These are phyloP conservation scores for Enteromius viviparus DNA, from an alignment of 2,797 vertebrate genomes.

Conservation along the genomic window DNA sequence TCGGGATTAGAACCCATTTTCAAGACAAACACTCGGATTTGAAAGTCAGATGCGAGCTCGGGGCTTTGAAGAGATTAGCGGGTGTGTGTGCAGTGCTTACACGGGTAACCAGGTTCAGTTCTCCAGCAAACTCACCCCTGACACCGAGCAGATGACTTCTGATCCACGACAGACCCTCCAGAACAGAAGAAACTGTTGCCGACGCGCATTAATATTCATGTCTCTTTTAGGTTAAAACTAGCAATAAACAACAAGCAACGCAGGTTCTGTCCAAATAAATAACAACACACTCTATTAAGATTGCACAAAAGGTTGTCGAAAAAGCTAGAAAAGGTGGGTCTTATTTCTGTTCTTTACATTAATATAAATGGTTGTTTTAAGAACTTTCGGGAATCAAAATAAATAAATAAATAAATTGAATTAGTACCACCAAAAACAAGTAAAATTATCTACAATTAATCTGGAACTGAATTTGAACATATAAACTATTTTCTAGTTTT, in stretches of 20 bases:
- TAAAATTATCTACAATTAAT: too few species aligned
- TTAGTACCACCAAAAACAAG: neutral
- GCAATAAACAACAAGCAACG: neutral
- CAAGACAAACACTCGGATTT: slow-evolving; percentile 74
- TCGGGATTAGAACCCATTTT: slow-evolving; percentile 79
- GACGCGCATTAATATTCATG: neutral
- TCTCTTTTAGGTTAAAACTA: neutral
- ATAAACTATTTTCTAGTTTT: neutral
- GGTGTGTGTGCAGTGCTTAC: slow-evolving; percentile 43
- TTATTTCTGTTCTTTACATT: neutral
- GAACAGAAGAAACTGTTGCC: neutral
- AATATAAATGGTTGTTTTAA: too few species aligned
- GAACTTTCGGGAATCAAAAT: neutral
- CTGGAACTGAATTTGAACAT: neutral
- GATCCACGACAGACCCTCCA: neutral
- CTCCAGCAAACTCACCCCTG: slow-evolving; percentile 75
- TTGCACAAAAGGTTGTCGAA: neutral
- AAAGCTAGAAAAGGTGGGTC: neutral
- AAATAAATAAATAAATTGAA: neutral
- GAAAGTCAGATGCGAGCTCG: slow-evolving; percentile 63
- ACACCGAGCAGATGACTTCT: slow-evolving; percentile 65
- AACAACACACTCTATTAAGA: neutral
- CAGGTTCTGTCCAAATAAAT: neutral
- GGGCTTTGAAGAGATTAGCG: slow-evolving; percentile 62
- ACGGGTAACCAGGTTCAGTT: slow-evolving; percentile 73